Percentiles rank a stretch among this genome's conserved stretches.
Conservation (phyloP, 2,797 vertebrate genomes). For the Xiphorhynchus erythropygius region DNA sequence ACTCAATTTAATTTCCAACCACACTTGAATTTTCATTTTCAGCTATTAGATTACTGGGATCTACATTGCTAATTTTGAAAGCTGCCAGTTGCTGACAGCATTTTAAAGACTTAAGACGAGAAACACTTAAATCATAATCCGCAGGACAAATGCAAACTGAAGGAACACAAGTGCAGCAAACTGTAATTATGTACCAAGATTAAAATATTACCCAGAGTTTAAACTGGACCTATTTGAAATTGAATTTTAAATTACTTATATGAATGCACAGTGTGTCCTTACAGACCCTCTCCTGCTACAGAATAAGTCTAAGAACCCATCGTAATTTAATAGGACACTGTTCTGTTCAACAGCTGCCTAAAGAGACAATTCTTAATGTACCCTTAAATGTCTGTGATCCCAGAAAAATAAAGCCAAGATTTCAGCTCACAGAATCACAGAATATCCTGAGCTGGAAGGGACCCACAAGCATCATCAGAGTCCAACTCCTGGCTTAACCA, state of each 20-base stretch:
- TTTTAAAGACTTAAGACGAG: background rate
- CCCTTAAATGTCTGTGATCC: accelerated
- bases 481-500: background rate
- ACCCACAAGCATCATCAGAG: background rate
- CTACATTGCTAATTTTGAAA: slow-evolving; percentile 14
- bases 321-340: background rate
- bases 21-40: background rate
- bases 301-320: background rate
- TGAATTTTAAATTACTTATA: background rate
- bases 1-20: background rate
- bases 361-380: background rate
- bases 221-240: background rate
- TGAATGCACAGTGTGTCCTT: background rate
- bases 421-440: background rate
- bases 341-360: background rate
- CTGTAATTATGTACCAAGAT: background rate
- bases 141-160: background rate
- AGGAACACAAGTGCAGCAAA: background rate
- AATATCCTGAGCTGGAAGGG: background rate
- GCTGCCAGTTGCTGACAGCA: background rate
- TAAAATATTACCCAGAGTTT: background rate
- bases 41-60: background rate
- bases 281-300: background rate
- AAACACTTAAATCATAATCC: slow-evolving; percentile 17
- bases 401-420: background rate